Conservation (phyloP, 2,113 vertebrate genomes). For the Trachemys scripta region DNA sequence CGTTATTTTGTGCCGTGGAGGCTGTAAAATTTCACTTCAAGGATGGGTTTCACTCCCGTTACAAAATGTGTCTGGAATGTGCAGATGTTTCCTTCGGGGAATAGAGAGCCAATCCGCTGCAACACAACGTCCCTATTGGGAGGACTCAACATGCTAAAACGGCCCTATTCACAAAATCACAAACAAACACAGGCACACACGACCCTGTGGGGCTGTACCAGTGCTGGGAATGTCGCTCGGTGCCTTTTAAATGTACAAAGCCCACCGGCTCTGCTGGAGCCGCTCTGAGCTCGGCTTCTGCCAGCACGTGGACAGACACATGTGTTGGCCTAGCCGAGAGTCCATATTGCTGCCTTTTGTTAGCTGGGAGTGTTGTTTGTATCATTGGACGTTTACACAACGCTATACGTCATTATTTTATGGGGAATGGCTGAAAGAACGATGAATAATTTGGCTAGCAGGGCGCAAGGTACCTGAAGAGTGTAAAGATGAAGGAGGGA, state of each 20-base stretch:
- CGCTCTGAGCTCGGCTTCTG: neutral
- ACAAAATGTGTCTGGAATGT: conserved; percentile 97
- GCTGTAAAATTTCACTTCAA: conserved; percentile 81
- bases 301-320: neutral
- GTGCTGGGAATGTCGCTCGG: accelerated
- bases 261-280: accelerated
- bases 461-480: conserved; percentile 16
- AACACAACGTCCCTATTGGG: conserved; percentile 52
- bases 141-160: conserved; percentile 49
- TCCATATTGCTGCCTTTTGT: accelerated
- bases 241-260: neutral
- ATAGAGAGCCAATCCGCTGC: conserved; percentile 70
- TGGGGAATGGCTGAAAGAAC: neutral
- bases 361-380: neutral
- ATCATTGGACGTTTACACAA: neutral
- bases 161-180: conserved; percentile 64
- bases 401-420: neutral
- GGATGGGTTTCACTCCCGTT: conserved; percentile 85
- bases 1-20: conserved; percentile 69
- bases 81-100: conserved; percentile 97
- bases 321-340: neutral
- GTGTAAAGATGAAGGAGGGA: neutral
- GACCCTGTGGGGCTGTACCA: neutral
- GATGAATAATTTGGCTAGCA: neutral
- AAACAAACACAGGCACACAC: conserved; percentile 67